Conservation (phyloP, 2,113 vertebrate genomes). For the Synodontis membranacea region DNA sequence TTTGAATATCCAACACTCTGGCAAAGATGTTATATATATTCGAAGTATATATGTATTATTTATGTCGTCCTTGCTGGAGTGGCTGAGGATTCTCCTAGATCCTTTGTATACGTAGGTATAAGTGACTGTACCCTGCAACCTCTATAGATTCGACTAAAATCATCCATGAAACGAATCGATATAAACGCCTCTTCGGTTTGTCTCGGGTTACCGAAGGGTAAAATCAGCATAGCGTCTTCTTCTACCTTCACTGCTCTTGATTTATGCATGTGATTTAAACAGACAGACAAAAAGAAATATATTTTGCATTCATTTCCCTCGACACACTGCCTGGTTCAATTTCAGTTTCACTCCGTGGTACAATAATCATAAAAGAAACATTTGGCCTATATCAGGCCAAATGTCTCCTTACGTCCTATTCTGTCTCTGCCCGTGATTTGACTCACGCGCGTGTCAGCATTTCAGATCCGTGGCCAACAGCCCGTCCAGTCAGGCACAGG, state of each 20-base stretch:
- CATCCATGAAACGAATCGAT: constrained; percentile 3
- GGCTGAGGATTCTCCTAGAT: not conserved
- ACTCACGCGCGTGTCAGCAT: not conserved
- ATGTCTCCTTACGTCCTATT: not conserved
- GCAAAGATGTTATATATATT: not conserved
- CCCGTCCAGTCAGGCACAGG: not conserved
- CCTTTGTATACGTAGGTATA: not conserved
- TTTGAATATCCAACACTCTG: too few relatives aligned
- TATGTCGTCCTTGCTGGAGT: not conserved
- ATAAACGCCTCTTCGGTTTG: not conserved
- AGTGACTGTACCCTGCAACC: not conserved
- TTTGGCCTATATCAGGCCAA: not conserved
- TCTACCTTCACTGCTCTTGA: not conserved
- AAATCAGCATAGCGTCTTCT: not conserved
- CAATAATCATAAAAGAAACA: not conserved
- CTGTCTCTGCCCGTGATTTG: not conserved
- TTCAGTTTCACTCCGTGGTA: not conserved
- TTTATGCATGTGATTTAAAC: not conserved
- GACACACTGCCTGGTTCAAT: not conserved
- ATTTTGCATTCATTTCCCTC: not conserved
- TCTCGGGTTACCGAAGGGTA: not conserved
- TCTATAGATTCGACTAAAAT: not conserved
- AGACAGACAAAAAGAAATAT: not conserved
- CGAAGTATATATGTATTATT: not conserved
- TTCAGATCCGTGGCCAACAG: not conserved